These are phyloP conservation scores for Lethenteron camtschaticum DNA, from an alignment of 2,113 vertebrate species.

Conservation along the genomic window DNA sequence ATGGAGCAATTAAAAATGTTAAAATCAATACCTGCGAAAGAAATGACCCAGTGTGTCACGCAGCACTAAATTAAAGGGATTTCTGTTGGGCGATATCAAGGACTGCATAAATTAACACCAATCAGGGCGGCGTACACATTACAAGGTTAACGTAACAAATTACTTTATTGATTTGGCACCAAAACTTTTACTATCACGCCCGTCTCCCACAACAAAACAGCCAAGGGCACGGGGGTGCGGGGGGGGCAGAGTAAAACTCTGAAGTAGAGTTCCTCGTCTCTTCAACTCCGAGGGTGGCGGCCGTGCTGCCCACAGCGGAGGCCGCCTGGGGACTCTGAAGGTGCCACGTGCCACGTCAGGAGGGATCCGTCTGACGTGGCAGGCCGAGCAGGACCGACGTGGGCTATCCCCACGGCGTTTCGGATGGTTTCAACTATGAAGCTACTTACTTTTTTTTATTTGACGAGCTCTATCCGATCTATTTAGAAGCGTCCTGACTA, in stretches of 20 bases:
- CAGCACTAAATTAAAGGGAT: constrained; percentile 4
- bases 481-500: no score
- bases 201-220: neutral
- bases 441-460: no score
- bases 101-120: constrained; percentile 5
- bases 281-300: no score
- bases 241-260: neutral
- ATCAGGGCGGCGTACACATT: constrained; percentile 1
- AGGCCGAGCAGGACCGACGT: no score
- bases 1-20: constrained; percentile 4
- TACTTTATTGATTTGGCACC: constrained; percentile 3
- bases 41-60: constrained; percentile 6
- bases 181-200: neutral
- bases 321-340: no score
- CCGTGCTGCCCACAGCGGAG: no score
- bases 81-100: constrained; percentile 4
- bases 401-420: no score
- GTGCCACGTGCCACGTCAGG: no score
- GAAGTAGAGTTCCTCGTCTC: no score
- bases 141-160: constrained; percentile 6
- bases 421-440: no score
- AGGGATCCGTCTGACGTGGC: no score
- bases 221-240: neutral
- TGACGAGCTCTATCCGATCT: no score
- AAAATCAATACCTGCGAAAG: neutral